Evolutionary conservation across 2,797 vertebrate genomes (phyloP), one percentile per base, ranked within the genome.

Genomic region (Cuculus canorus): DNA sequence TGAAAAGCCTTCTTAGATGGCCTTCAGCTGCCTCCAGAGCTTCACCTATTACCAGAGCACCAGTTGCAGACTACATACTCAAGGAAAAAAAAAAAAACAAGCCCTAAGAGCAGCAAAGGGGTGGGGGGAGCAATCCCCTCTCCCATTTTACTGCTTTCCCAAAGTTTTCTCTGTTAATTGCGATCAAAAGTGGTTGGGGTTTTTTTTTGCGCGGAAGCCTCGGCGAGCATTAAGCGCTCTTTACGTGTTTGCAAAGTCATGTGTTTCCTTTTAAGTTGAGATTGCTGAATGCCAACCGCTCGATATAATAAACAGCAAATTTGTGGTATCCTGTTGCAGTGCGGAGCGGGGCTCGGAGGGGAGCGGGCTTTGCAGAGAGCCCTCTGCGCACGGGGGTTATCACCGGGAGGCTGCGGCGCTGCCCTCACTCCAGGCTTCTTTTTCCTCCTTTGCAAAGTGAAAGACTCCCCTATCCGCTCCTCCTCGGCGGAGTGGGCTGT

Each of bases 231-330:
- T 82, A 97, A 96, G 87, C 52, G 17, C 86, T 69, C 84, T 90
- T n/a, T 90, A 56, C 83, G 56, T 50, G 90, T 76, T 48, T 95
- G 92, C 95, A 43, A 88, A 94, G 93, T 80, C 69, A 96, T 97
- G 95, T 92, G 93, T 94, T 97, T 97, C 96, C 97, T 97, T 97
- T 97, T 96, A 96, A 97, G 93, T 77, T 84, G 78, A 61, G 92
- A 90, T 97, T 83, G 68, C 78, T 63, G 95, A 90, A 95, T 91
- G 90, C 96, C 95, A 93, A 68, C 78, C 82, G 21, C 91, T 93
- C 61, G 85, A 89, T 95, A 92, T 91, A 97, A 92, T 95, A 95
- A 95, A 93, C 86, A 96, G 93, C 86, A 84, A 82, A 90, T 94
- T 93, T 96, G 96, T 95, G 95, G 95, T 95, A 88, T 94, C 78